Evolutionary conservation across 1,140 invertebrate species (phyloP), one percentile per base, ranked within the genome.

Genomic region (Leptopilina clavipes): DNA sequence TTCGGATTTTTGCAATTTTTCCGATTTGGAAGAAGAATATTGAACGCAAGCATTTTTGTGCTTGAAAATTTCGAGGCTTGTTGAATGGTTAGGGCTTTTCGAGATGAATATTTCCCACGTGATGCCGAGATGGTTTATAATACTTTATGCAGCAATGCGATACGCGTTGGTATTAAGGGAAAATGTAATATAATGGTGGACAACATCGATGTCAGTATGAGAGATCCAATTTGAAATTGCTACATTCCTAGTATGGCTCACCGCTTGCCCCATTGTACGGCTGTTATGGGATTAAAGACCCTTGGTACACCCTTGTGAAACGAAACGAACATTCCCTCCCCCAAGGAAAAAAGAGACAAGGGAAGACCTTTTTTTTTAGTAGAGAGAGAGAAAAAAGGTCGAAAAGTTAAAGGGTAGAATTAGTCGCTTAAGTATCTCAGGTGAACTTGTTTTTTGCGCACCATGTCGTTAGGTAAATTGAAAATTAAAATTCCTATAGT

Each of bases 281-380:
- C 78, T 74, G 77, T 84, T 83, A 82, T 74, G 45, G 76, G 79
- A 84, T 85, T 81, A 83, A 85, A 80, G 77, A 79, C 81, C 78
- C 74, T 77, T 75, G 65, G 71, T 77, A 79, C 37, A 9, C 80
- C 78, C 79, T 78, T 76, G 70, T 73, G 75, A 71, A 40, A 48
- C 71, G 73, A 79, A 74, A 71, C 25, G 71, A 80, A 74, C 72
- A 9, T 31, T 52, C 37, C n/a, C 76, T 19, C 19, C 37, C 43
- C 71, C 22, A 73, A 79, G 70, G 73, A 74, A 71, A 31, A 31
- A 5, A 31, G 25, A 59, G 72, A 52, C 43, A n/a, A 70, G 44
- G 52, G 18, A 10, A 70, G 52, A 22, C 43, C 25, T 31, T 31
- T 31, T 31, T 31, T 74, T 74, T 17, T 19, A 19, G 52, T 44